Base-by-base conservation (phyloP, 2,888 invertebrate genomes). In the Enchytraeus crypticus region DNA sequence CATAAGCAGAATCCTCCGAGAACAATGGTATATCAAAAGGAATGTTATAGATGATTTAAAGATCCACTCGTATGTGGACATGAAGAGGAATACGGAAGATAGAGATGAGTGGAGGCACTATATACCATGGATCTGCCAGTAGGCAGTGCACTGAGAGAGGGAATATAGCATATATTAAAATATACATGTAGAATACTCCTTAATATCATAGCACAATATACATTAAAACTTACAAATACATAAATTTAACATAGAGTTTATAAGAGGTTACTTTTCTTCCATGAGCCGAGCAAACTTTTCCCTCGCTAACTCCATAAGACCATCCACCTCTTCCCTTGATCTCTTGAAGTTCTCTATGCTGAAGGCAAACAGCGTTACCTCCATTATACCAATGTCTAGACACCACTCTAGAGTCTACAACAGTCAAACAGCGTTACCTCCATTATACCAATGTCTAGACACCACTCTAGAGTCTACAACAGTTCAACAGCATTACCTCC, bases 331-430 rank as follows among this genome's bases (percentile, higher is more conserved):
- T 57, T 92, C 88, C 73, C 86, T 81, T 60, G 85, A 87, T 59
- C 98, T 83, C 77, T 96, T 96, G 75, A 96, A 98, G 80, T 98
- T 99, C 81, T 98, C 97, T 76, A 97, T 96, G 79, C 96, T 96
- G 78, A 99, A 97, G 38, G 97, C 97, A 81, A 96, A 99, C 1
- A 97, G 91, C 5, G 98, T 97, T 0, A 97, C 92, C 84, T 97
- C 95, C 38, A 84, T 84, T 64, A 98, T 86, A 11, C 90, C 96
- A 61, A 97, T 82, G 76, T 93, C 89, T 60, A 88, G 81, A 77
- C 97, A 98, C 90, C 90, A 91, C 79, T 88, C 84, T 21, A 70
- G 38, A 11, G 65, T 65, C 67, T 69, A 59, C 2, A 54, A 54
- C 11, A 59, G 29, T 18, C 3, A 60, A 61, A 34, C 26, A 97